Conservation (phyloP, 2,113 vertebrate genomes). For the Hylia prasina region DNA sequence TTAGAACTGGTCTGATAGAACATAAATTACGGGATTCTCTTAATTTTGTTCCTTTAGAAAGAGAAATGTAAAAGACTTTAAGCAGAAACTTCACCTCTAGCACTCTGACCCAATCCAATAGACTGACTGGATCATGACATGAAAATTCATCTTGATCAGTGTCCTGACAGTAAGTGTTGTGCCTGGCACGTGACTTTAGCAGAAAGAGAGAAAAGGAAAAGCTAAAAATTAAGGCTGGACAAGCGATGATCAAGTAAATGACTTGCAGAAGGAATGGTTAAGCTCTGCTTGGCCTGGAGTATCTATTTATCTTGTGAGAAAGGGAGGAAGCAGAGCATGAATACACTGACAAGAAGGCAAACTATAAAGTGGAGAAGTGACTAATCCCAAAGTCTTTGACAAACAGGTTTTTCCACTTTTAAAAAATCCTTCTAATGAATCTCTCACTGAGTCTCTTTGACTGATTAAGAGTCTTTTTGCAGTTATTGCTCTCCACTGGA, state of each 20-base stretch:
- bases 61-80: neutral
- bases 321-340: neutral
- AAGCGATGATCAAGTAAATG: neutral
- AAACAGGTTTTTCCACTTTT: neutral
- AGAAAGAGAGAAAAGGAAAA: neutral
- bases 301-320: neutral
- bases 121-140: neutral
- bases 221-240: neutral
- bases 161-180: neutral
- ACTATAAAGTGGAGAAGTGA: neutral
- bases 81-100: neutral
- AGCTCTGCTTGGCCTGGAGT: neutral
- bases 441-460: neutral
- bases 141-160: neutral
- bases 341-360: neutral
- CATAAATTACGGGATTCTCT: neutral
- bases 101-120: neutral
- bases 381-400: neutral
- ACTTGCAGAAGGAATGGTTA: neutral
- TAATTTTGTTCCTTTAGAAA: neutral
- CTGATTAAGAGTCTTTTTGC: conserved; percentile 12
- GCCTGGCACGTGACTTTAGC: neutral
- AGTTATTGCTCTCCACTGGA: conserved; percentile 11
- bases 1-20: neutral
- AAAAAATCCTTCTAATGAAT: neutral